A percentile compares a stretch with the other conserved stretches of the same genome.
These are phyloP conservation scores for Empis stercorea DNA, from an alignment of 2,888 invertebrate species.

Conservation along the genomic window DNA sequence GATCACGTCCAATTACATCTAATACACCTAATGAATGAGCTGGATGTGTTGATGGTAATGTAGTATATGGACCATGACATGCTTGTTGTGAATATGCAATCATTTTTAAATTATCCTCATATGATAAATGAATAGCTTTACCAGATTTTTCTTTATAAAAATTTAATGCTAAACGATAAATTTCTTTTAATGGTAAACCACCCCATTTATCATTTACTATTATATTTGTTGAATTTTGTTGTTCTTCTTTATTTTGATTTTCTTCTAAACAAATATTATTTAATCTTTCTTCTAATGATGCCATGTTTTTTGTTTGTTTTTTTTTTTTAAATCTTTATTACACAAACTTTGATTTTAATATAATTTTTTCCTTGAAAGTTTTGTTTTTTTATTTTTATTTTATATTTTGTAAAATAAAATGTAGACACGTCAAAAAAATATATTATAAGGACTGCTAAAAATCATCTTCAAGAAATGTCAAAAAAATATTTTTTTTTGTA, in stretches of 20 bases:
- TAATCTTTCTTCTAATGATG: neutral
- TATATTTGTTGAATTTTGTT: neutral
- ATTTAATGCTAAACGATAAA: constrained; percentile 71
- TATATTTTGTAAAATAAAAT: too few relatives aligned
- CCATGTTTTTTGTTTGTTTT: too few relatives aligned
- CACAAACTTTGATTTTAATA: neutral
- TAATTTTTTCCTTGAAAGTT: too few relatives aligned
- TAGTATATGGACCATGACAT: constrained; percentile 61
- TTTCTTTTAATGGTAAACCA: constrained; percentile 57
- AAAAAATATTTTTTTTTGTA: too few relatives aligned
- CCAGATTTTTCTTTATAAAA: constrained; percentile 75
- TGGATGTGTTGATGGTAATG: constrained; percentile 33
- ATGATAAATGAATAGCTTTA: constrained; percentile 89
- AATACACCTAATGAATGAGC: constrained; percentile 78
- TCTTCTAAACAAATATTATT: neutral
- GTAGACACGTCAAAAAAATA: too few relatives aligned
- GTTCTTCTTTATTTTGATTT: neutral
- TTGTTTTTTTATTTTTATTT: too few relatives aligned
- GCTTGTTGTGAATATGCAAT: constrained; percentile 90
- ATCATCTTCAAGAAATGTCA: too few relatives aligned
- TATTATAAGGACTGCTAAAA: too few relatives aligned
- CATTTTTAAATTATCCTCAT: constrained; percentile 81
- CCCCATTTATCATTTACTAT: constrained; percentile 47
- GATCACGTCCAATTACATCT: constrained; percentile 89
- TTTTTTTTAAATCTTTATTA: too few relatives aligned